phyloP scores from a whole-genome alignment of 2,888 invertebrate genomes.

The Lasioglossum marginatum region DNA sequence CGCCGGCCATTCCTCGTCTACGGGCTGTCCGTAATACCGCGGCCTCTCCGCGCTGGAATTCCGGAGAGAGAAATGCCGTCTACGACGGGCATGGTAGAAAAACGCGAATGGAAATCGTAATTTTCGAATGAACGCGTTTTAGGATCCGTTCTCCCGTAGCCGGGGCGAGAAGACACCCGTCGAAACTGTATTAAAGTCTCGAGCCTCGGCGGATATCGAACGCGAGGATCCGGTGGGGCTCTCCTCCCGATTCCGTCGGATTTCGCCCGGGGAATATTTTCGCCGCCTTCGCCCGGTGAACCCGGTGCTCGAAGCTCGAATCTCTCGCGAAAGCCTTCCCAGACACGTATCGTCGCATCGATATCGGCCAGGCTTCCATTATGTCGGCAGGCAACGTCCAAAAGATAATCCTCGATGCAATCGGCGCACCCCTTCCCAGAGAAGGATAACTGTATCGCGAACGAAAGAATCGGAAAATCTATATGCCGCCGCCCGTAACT shows the following conservation, averaged over 20 bases:
- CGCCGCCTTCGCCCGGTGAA: not conserved
- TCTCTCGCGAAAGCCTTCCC: slow-evolving; percentile 30
- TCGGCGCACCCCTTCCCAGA: not conserved
- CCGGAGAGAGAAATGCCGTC: slow-evolving; percentile 34
- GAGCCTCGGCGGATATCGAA: slow-evolving; percentile 8
- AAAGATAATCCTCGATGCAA: slow-evolving; percentile 36
- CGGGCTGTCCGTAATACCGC: slow-evolving; percentile 54
- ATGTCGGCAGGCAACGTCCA: slow-evolving; percentile 31
- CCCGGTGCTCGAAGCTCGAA: not conserved
- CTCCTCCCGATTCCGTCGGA: not conserved
- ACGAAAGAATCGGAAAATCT: slow-evolving; percentile 45
- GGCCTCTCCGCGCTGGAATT: slow-evolving; percentile 42
- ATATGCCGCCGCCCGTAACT: slow-evolving; percentile 52
- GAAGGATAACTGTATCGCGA: slow-evolving; percentile 10
- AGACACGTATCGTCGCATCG: slow-evolving; percentile 40
- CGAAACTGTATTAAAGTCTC: slow-evolving; percentile 7
- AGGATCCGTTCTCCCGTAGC: not conserved
- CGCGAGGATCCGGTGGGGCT: not conserved
- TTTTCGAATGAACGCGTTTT: slow-evolving; percentile 35
- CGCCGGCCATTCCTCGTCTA: slow-evolving; percentile 44
- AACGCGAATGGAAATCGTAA: slow-evolving; percentile 48
- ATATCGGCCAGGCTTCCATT: slow-evolving; percentile 48
- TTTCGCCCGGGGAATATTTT: slow-evolving; percentile 9
- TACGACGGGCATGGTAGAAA: not conserved
- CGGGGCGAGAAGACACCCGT: not conserved